phyloP scores from a whole-genome alignment of 2,113 vertebrate genomes.

The Epinephelus lanceolatus region DNA sequence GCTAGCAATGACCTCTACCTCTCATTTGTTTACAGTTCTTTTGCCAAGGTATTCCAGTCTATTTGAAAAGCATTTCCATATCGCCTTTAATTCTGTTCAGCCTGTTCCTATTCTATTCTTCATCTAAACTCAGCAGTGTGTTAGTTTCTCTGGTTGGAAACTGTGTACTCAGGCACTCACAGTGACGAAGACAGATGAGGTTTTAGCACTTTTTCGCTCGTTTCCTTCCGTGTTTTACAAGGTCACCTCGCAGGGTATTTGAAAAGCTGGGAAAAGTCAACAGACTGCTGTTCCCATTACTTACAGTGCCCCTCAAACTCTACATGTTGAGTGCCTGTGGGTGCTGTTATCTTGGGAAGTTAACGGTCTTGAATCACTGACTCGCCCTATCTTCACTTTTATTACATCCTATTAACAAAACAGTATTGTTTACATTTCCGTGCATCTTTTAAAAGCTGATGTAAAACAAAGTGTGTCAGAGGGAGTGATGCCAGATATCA shows the following conservation, averaged over 20 bases:
- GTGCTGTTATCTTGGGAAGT: constrained; percentile 11
- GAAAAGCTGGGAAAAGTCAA: constrained; percentile 84
- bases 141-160: not conserved
- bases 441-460: not conserved
- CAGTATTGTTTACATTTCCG: not conserved
- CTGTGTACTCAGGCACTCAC: constrained; percentile 19
- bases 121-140: not conserved
- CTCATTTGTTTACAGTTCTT: constrained; percentile 1
- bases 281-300: constrained; percentile 50
- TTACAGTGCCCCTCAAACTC: not conserved
- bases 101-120: not conserved
- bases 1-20: not conserved
- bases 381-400: not conserved
- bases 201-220: constrained; percentile 13
- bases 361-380: not conserved
- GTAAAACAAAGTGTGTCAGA: not conserved
- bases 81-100: not conserved
- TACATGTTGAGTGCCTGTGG: not conserved
- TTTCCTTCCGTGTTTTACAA: constrained; percentile 40
- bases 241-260: constrained; percentile 65
- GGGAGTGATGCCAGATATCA: not conserved
- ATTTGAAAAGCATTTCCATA: not conserved
- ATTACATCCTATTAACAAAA: not conserved
- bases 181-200: constrained; percentile 1
- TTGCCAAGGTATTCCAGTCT: not conserved